Evolutionary conservation across 2,888 invertebrate genomes (phyloP), one percentile per base, ranked within the genome.

Genomic region (Ditylenchus weischeri): DNA sequence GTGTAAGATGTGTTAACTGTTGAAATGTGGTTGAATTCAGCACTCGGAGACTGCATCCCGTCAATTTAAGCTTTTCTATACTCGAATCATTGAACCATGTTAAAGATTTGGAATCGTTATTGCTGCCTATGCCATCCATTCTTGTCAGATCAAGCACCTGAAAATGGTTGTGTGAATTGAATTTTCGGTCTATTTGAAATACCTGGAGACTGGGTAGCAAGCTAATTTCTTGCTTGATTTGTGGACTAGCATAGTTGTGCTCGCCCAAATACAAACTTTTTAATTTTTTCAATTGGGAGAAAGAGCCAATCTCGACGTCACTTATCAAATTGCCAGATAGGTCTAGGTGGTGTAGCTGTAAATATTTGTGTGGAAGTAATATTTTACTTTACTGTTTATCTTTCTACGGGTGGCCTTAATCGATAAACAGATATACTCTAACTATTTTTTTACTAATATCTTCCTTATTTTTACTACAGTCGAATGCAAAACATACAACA

Each of bases 271-370:
- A 90, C 88, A 86, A 76, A 11, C 83, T 83, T 68, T 82, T 79
- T 10, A 94, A 87, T 18, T 90, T 88, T 6, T 89, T 89, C 64
- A 93, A 85, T 89, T 90, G 79, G 13, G 90, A 88, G 84, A 93
- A 92, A 64, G 92, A 90, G 84, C 91, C 91, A 62, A 90, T 90
- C 78, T 90, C 88, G 77, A 93, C 90, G 71, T 88, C 87, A 62
- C 89, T 88, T 75, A 93, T 90, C 84, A 91, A 90, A 86, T 93
- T 93, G 75, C 90, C 90, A 84, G 92, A 91, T 78, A 93, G 87
- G 18, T 89, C 90, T 60, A 94, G 88, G 78, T 91, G 90, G 74
- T 90, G 88, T 70, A 93, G 86, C 70, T 89, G 70, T 64, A 81
- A 72, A 13, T 13, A 23, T 29, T 49, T 29, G 3, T 29, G 2